phyloP scores from a whole-genome alignment of 2,797 vertebrate genomes.

The Molossus molossus region DNA sequence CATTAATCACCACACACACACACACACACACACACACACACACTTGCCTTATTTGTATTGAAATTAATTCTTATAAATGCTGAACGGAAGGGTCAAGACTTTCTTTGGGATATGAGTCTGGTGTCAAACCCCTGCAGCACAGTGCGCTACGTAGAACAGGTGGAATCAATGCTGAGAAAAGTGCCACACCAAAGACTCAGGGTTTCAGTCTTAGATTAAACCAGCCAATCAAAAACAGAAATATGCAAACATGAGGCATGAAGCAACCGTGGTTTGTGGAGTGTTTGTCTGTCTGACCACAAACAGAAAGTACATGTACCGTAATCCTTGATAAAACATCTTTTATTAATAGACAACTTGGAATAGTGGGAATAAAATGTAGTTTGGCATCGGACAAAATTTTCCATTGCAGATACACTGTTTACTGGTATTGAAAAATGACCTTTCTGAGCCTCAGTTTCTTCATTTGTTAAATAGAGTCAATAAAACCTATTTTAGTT shows the following conservation, averaged over 20 bases:
- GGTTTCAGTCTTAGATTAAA: neutral
- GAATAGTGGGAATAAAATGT: neutral
- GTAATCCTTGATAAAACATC: neutral
- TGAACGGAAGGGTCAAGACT: constrained; percentile 61
- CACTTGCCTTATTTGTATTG: neutral
- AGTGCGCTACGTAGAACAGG: neutral
- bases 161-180: neutral
- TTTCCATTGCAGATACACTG: neutral
- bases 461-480: neutral
- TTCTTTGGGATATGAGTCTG: constrained; percentile 66
- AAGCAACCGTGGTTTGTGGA: neutral
- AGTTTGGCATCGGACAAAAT: neutral
- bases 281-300: neutral
- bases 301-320: neutral
- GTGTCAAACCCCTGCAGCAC: neutral
- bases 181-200: neutral
- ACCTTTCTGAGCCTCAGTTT: neutral
- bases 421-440: neutral
- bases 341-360: neutral
- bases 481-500: neutral
- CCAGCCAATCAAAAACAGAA: neutral
- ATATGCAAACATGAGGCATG: neutral
- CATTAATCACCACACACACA: constrained; percentile 43
- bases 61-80: constrained; percentile 72
- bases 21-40: neutral